Conservation (phyloP, 2,797 vertebrate genomes). For the Parauchenoglanis punctatus region DNA sequence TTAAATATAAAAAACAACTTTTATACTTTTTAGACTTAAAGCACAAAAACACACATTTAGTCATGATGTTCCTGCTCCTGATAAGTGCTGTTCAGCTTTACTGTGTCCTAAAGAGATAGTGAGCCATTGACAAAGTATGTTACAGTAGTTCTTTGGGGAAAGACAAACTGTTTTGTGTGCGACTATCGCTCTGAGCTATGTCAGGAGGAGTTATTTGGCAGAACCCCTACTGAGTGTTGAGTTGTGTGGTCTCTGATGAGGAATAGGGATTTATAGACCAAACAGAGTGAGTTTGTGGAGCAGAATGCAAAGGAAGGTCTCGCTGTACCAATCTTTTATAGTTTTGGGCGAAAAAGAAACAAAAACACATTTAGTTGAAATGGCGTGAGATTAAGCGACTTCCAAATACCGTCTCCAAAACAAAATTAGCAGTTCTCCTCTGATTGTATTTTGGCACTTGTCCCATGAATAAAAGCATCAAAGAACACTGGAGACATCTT, state of each 20-base stretch:
- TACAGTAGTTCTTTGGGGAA: constrained; percentile 8
- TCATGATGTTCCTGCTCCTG: neutral
- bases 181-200: constrained; percentile 12
- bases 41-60: neutral
- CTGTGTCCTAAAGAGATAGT: neutral
- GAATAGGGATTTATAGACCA: constrained; percentile 32
- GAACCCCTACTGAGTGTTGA: constrained; percentile 21
- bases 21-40: neutral
- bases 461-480: neutral
- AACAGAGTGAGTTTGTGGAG: constrained; percentile 12
- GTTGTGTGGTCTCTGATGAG: constrained; percentile 46
- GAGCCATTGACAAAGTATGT: constrained; percentile 4
- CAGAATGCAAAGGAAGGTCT: constrained; percentile 4
- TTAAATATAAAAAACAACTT: neutral
- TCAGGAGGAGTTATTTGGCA: constrained; percentile 19
- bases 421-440: neutral
- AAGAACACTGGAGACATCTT: neutral
- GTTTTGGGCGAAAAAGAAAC: neutral
- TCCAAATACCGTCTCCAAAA: constrained; percentile 6
- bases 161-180: constrained; percentile 20
- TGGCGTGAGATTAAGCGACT: neutral
- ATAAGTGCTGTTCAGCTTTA: neutral
- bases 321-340: neutral
- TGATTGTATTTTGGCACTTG: constrained; percentile 17
- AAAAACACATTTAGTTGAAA: neutral